phyloP scores from a whole-genome alignment of 2,888 invertebrate species.

The Zygaena filipendulae region DNA sequence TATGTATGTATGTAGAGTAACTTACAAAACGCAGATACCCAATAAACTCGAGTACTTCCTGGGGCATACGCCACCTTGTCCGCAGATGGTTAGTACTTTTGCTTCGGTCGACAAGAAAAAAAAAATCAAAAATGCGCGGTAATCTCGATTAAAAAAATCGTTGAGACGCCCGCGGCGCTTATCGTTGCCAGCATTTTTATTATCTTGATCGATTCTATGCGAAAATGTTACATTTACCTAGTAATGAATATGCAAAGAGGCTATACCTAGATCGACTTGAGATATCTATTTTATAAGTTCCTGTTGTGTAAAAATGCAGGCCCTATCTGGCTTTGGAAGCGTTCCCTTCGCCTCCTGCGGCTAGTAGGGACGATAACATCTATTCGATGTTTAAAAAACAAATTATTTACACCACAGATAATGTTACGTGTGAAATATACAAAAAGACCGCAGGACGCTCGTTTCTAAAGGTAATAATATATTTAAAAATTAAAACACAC shows the following conservation, averaged over 20 bases:
- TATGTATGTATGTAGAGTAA: too few relatives aligned
- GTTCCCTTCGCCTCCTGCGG: conserved; percentile 40
- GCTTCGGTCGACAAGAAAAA: conserved; percentile 19
- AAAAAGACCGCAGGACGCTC: background rate
- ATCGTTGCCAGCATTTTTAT: conserved; percentile 34
- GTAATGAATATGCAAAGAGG: conserved; percentile 37
- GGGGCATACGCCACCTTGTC: conserved; percentile 42
- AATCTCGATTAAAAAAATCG: conserved; percentile 53
- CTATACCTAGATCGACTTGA: conserved; percentile 35
- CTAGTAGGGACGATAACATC: conserved; percentile 25
- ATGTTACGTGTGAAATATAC: conserved; percentile 1
- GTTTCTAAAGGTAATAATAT: too few relatives aligned
- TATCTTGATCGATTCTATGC: conserved; percentile 46
- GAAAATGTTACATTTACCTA: conserved; percentile 34
- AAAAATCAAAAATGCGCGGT: conserved; percentile 24
- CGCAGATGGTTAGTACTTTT: conserved; percentile 34
- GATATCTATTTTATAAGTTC: conserved; percentile 48
- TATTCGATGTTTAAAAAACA: conserved; percentile 11
- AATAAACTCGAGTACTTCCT: conserved; percentile 35
- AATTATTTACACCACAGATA: too few relatives aligned
- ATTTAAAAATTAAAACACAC: too few relatives aligned
- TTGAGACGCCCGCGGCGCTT: conserved; percentile 42
- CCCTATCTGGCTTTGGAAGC: conserved; percentile 24
- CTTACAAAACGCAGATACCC: conserved; percentile 29
- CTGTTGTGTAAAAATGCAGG: conserved; percentile 24